Base-by-base conservation (phyloP, 2,888 invertebrate species). In the Caenorhabditis japonica region DNA sequence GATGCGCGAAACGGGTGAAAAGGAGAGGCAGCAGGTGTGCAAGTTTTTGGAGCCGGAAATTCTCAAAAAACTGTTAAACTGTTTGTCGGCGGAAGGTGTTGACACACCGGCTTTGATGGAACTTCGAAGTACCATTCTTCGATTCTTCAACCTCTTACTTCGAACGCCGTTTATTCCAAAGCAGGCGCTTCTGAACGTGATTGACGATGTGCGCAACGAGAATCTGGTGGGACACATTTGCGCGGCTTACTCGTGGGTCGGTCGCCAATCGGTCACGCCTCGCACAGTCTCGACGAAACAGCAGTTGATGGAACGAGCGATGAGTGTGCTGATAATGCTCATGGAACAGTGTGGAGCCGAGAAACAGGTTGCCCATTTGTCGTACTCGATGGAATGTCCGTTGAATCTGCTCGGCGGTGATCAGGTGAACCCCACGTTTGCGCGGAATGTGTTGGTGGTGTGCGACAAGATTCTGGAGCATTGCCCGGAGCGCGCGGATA, bases 41-140 rank as follows among this genome's bases (percentile, higher is more conserved):
- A 21, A 13, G n/a, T 66, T 72, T n/a, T 27, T 60, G 0, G 51
- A 60, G 21, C 62, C 58, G 64, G 52, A 59, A 4, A 33, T 47
- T 0, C 12, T 60, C 4, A 44, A 51, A 36, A 49, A 39, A 34
- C 47, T 56, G 21, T 61, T 73, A 61, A 33, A 10, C 0, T 56
- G 38, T 17, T 23, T 73, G 17, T 60, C 68, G 0, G 33, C 43
- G 3, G 44, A 55, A 21, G 23, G 25, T n/a, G 19, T 36, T 8
- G 66, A 66, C 15, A 43, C 39, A 0, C 15, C 15, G 1, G 38
- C 38, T 13, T n/a, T 74, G 4, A 21, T 74, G 36, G 74, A 74
- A 38, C 41, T 69, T 13, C 55, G 74, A 15, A 62, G 55, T 41
- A 56, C 49, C 7, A 55, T 74, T 13, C 41, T 70, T 4, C 62